Percentiles rank a stretch among this genome's conserved stretches.
These are phyloP conservation scores for Xiphydria camelus DNA, from an alignment of 2,888 invertebrate species.

Conservation along the genomic window DNA sequence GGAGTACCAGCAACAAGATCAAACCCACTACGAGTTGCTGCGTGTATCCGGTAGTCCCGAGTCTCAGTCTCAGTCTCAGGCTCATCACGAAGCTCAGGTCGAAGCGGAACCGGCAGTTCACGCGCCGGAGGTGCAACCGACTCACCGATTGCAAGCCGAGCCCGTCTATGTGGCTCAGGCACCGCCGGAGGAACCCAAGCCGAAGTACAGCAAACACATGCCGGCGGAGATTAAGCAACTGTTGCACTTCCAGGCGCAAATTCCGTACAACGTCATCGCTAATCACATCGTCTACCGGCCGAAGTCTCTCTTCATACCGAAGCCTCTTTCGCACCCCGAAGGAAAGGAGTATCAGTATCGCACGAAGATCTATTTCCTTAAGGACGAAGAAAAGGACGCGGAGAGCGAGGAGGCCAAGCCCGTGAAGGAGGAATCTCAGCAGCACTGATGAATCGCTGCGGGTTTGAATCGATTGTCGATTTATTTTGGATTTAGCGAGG, in stretches of 20 bases:
- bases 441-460: slow-evolving; percentile 25
- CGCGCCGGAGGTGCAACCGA: neutral
- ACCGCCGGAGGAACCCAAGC: slow-evolving; percentile 6
- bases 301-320: slow-evolving; percentile 45
- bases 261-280: slow-evolving; percentile 51
- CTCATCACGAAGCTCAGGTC: neutral
- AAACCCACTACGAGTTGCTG: no score
- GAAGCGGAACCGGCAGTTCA: neutral
- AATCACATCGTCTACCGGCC: slow-evolving; percentile 46
- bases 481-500: slow-evolving; percentile 1
- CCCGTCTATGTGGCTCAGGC: slow-evolving; percentile 7
- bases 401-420: slow-evolving; percentile 24
- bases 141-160: no score
- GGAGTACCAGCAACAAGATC: neutral
- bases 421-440: slow-evolving; percentile 21
- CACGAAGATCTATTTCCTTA: slow-evolving; percentile 45
- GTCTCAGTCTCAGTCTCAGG: no score
- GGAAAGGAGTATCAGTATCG: slow-evolving; percentile 41
- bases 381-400: slow-evolving; percentile 24
- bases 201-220: slow-evolving; percentile 35
- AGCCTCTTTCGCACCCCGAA: slow-evolving; percentile 38
- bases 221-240: slow-evolving; percentile 46
- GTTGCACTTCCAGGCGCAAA: slow-evolving; percentile 45
- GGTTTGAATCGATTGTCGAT: no score
- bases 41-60: no score